These are phyloP conservation scores for Zhuqinia jingwanae DNA, from an alignment of 2,888 invertebrate species.

Conservation along the genomic window DNA sequence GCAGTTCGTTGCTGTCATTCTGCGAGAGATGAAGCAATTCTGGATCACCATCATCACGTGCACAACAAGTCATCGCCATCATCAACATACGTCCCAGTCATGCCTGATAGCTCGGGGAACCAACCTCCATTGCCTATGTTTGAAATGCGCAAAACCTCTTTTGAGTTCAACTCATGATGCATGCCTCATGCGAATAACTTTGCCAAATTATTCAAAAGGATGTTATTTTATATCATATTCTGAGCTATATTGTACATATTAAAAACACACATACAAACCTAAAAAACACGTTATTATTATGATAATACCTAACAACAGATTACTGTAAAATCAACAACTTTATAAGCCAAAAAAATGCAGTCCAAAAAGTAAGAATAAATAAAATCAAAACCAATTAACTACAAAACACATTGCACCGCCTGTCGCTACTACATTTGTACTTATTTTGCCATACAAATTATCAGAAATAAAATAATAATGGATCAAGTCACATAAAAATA, in stretches of 20 bases:
- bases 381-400: slow-evolving; percentile 21
- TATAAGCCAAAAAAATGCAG: slow-evolving; percentile 37
- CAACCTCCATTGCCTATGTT: slow-evolving; percentile 83
- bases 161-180: slow-evolving; percentile 76
- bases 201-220: slow-evolving; percentile 69
- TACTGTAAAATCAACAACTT: slow-evolving; percentile 28
- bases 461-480: too few species aligned
- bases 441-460: too few species aligned
- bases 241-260: slow-evolving; percentile 54
- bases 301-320: slow-evolving; percentile 12
- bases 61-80: slow-evolving; percentile 89
- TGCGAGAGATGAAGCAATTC: slow-evolving; percentile 76
- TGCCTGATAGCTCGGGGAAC: slow-evolving; percentile 81
- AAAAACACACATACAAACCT: slow-evolving; percentile 29
- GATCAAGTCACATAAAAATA: too few species aligned
- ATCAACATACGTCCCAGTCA: slow-evolving; percentile 88
- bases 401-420: too few species aligned
- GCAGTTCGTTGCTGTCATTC: slow-evolving; percentile 88
- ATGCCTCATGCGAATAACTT: slow-evolving; percentile 61
- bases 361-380: slow-evolving; percentile 44
- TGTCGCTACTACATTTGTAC: too few species aligned
- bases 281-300: too few species aligned
- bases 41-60: slow-evolving; percentile 76
- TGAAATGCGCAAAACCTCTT: slow-evolving; percentile 84
- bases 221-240: slow-evolving; percentile 67